Base-by-base conservation (phyloP, 2,113 vertebrate species). In the Zeus faber region DNA sequence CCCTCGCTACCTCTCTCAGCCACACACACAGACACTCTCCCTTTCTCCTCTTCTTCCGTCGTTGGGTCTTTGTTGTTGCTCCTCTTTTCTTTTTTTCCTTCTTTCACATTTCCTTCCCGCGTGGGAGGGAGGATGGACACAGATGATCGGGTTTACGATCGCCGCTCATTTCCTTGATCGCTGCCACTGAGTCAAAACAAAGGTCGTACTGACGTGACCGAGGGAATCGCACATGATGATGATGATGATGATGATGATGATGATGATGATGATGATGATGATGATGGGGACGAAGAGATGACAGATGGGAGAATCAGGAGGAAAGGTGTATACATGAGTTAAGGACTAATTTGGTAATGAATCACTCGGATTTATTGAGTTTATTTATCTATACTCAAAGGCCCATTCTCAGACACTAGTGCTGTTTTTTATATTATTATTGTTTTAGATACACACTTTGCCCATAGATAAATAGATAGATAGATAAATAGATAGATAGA, bases 121-220 rank as follows among this genome's bases (percentile, higher is more conserved):
- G 74, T 86, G 65, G 77, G 76, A 80, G 76, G 58, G 22, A 49
- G 22, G 64, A 18, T 70, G 78, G 61, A 58, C 49, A 71, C 49
- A 45, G 48, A 66, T 83, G 62, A 80, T 77, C 49, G 61, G 59
- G 70, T 73, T 80, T 77, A 62, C 67, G 67, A 72, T 31, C 45
- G 52, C 50, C 52, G 65, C 62, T 33, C 61, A 74, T 85, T 85
- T 82, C 59, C 74, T 76, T 71, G 59, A 79, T 74, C 78, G 59
- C 39, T 43, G 18, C 49, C 62, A 54, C 47, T 64, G 62, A 80
- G 35, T 70, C 54, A 54, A 66, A 74, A 43, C 50, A 67, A 67
- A 65, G 58, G 62, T 58, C 49, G 21, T 24, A 20, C 49, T 27
- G 26, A 45, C 18, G 49, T 10, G 17, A 20, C 20, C 16, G 25